Conservation (phyloP, 2,113 vertebrate genomes). For the Hystrix cristata region DNA sequence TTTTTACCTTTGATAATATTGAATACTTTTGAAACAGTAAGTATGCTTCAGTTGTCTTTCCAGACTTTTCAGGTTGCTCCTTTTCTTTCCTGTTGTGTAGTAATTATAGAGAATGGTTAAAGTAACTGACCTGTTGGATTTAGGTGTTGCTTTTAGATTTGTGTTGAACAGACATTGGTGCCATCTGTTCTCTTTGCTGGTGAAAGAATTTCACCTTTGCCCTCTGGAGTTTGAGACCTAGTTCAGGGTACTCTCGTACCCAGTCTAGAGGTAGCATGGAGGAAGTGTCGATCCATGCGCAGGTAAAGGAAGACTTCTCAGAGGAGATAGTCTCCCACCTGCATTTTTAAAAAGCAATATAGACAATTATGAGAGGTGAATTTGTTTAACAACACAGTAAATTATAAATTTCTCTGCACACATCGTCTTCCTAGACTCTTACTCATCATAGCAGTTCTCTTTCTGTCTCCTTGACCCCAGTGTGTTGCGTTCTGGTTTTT, state of each 20-base stretch:
- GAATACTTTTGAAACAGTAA: constrained; percentile 94
- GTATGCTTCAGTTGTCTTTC: constrained; percentile 70
- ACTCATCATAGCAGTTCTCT: neutral
- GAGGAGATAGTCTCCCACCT: neutral
- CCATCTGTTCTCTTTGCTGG: neutral
- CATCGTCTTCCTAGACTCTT: neutral
- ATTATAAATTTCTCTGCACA: neutral
- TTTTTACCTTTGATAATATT: constrained; percentile 92
- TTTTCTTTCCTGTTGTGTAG: neutral
- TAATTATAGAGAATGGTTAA: neutral
- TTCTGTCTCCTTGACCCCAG: neutral
- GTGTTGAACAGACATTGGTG: neutral
- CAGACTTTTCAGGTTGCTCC: neutral
- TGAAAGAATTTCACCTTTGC: neutral
- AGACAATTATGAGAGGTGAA: neutral
- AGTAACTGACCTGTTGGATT: neutral
- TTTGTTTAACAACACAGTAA: neutral
- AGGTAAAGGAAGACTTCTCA: neutral
- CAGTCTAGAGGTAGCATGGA: neutral
- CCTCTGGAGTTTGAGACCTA: neutral
- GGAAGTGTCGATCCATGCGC: neutral
- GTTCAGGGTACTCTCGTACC: neutral
- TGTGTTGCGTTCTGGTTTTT: neutral
- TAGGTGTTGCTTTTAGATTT: neutral
- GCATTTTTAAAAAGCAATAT: neutral